Conservation (phyloP, 1,140 invertebrate genomes). For the Euborellia annulipes region DNA sequence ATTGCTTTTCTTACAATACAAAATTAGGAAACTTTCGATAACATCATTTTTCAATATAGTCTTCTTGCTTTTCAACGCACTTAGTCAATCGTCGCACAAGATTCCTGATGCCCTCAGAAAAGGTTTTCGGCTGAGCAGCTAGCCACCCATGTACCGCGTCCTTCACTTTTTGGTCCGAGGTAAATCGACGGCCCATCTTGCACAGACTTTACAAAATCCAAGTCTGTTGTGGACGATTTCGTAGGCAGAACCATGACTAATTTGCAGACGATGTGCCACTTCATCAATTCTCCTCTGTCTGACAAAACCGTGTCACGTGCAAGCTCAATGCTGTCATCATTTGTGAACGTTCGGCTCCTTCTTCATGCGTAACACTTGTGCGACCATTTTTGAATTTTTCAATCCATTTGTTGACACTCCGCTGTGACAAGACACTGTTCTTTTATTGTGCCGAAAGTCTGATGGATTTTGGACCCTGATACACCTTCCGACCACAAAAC, state of each 20-base stretch:
- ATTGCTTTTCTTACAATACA: too few relatives aligned
- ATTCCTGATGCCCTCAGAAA: slow-evolving; percentile 7
- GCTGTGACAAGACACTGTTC: too few relatives aligned
- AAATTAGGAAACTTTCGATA: too few relatives aligned
- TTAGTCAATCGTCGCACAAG: slow-evolving; percentile 8
- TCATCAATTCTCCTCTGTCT: slow-evolving; percentile 3
- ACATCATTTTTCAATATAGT: too few relatives aligned
- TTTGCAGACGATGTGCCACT: slow-evolving; percentile 3
- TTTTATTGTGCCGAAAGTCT: too few relatives aligned
- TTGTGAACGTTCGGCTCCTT: neutral
- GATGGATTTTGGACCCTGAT: too few relatives aligned
- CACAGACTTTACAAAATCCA: slow-evolving; percentile 6
- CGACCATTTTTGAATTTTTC: slow-evolving; percentile 2
- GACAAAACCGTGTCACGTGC: neutral
- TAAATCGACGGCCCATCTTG: slow-evolving; percentile 3
- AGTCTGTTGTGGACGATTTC: slow-evolving; percentile 5
- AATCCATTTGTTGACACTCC: too few relatives aligned
- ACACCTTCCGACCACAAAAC: too few relatives aligned
- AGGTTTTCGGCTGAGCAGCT: slow-evolving; percentile 4
- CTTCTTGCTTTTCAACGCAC: slow-evolving; percentile 10
- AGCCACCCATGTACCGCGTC: slow-evolving; percentile 1
- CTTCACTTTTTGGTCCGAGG: slow-evolving; percentile 6
- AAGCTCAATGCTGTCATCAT: neutral
- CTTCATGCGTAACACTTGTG: neutral
- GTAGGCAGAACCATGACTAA: slow-evolving; percentile 5